Conservation (phyloP, 92 coral and sea anemone genomes). For the Desmophyllum pertusum region DNA sequence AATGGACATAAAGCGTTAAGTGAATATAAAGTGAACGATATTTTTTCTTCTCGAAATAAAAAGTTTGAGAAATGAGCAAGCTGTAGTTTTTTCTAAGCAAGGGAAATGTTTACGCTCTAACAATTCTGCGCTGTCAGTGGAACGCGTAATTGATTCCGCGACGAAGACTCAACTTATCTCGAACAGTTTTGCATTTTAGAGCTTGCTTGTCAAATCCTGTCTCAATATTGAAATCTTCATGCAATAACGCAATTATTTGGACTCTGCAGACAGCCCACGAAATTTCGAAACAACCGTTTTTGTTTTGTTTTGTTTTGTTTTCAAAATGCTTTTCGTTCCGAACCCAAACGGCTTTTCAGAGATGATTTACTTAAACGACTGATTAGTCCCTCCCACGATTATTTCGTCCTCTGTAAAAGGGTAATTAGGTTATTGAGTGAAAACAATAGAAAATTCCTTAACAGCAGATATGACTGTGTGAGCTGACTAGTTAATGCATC, state of each 20-base stretch:
- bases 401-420: slow-evolving; percentile 18
- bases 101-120: slow-evolving; percentile 10
- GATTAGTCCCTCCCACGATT: slow-evolving; percentile 32
- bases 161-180: neutral
- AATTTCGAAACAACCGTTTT: neutral
- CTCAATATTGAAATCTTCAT: slow-evolving; percentile 14
- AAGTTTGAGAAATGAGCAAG: neutral
- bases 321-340: slow-evolving; percentile 25
- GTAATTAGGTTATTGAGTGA: slow-evolving; percentile 40
- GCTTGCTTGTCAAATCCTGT: slow-evolving; percentile 5
- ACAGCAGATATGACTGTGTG: slow-evolving; percentile 25
- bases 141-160: neutral
- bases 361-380: slow-evolving; percentile 9
- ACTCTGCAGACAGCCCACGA: slow-evolving; percentile 2
- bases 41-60: slow-evolving; percentile 24
- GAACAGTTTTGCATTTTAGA: neutral
- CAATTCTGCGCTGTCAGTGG: neutral
- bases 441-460: slow-evolving; percentile 39
- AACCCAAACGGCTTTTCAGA: slow-evolving; percentile 3
- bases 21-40: neutral
- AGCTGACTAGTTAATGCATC: slow-evolving; percentile 21
- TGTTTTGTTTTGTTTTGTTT: slow-evolving; percentile 21
- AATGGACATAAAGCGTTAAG: slow-evolving; percentile 32
- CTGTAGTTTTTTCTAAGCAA: neutral
- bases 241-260: slow-evolving; percentile 19